These are phyloP conservation scores for Rhinogobius similis DNA, from an alignment of 2,113 vertebrate genomes.

Conservation along the genomic window DNA sequence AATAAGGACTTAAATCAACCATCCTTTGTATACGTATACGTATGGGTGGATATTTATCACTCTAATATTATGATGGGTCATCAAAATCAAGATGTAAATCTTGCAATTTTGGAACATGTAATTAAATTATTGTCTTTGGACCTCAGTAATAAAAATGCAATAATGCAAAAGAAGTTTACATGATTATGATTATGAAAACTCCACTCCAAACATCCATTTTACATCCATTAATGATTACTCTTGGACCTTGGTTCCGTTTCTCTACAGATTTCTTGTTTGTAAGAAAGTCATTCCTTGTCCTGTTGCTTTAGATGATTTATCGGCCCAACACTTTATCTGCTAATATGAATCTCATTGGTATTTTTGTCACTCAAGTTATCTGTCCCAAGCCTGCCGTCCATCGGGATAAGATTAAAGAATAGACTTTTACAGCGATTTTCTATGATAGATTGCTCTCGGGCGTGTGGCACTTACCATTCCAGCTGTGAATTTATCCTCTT, in stretches of 20 bases:
- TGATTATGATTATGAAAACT: too few species aligned
- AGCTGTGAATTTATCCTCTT: conserved; percentile 39
- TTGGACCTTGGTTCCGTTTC: conserved; percentile 1
- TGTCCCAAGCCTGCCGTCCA: conserved; percentile 15
- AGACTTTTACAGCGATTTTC: conserved; percentile 14
- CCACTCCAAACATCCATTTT: too few species aligned
- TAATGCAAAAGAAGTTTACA: too few species aligned
- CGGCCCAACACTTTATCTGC: conserved; percentile 15
- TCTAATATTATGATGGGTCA: too few species aligned
- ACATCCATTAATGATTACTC: too few species aligned
- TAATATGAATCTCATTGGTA: conserved; percentile 19
- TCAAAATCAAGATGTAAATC: too few species aligned
- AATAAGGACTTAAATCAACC: background rate
- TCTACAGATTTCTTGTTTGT: conserved; percentile 8
- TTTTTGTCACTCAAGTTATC: conserved; percentile 22
- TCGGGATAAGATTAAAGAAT: conserved; percentile 27
- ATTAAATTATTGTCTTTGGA: too few species aligned
- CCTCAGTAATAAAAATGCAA: too few species aligned
- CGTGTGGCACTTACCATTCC: conserved; percentile 33
- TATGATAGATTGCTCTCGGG: conserved; percentile 43
- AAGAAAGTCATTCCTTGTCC: conserved; percentile 26
- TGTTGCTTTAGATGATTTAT: conserved; percentile 18
- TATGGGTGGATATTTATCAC: background rate
- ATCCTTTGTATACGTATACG: background rate
- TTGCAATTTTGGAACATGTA: too few species aligned